Evolutionary conservation across 2,113 vertebrate species (phyloP).

Genomic region (Datnioides undecimradiatus): DNA sequence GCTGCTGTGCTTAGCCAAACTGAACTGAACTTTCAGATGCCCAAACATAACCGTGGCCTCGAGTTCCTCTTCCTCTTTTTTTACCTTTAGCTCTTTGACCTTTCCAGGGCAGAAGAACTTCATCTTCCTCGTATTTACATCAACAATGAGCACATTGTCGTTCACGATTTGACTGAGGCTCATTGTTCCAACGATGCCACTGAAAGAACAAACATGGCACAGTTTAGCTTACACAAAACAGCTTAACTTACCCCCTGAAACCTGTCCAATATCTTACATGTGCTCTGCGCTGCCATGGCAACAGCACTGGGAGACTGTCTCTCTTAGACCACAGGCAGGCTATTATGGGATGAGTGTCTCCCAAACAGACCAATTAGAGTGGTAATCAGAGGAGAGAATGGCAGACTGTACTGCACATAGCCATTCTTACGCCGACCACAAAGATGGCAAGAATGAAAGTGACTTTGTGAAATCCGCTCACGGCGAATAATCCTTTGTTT

Average conservation of each 20-base stretch:
- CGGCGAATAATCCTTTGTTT: background rate
- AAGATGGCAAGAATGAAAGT: slow-evolving; percentile 57
- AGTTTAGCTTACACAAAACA: slow-evolving; percentile 4
- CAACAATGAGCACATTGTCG: background rate
- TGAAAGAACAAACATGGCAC: background rate
- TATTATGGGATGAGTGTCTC: slow-evolving; percentile 76
- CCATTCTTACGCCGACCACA: slow-evolving; percentile 55
- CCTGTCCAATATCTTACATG: slow-evolving; percentile 29
- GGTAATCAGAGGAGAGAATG: slow-evolving; percentile 58
- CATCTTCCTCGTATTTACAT: background rate
- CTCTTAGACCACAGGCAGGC: slow-evolving; percentile 68
- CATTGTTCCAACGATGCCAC: background rate
- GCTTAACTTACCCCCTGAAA: slow-evolving; percentile 24
- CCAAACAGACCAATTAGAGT: slow-evolving; percentile 74
- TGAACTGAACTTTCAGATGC: background rate
- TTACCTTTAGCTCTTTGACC: background rate
- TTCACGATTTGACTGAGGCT: slow-evolving; percentile 4
- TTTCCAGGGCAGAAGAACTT: background rate
- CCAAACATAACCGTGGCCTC: background rate
- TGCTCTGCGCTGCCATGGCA: slow-evolving; percentile 37
- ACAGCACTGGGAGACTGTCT: slow-evolving; percentile 43
- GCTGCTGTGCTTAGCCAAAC: background rate
- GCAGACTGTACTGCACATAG: slow-evolving; percentile 46
- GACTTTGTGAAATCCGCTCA: slow-evolving; percentile 21
- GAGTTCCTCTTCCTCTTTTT: background rate